These are phyloP conservation scores for Diceros bicornis DNA, from an alignment of 2,797 vertebrate species.

Conservation along the genomic window DNA sequence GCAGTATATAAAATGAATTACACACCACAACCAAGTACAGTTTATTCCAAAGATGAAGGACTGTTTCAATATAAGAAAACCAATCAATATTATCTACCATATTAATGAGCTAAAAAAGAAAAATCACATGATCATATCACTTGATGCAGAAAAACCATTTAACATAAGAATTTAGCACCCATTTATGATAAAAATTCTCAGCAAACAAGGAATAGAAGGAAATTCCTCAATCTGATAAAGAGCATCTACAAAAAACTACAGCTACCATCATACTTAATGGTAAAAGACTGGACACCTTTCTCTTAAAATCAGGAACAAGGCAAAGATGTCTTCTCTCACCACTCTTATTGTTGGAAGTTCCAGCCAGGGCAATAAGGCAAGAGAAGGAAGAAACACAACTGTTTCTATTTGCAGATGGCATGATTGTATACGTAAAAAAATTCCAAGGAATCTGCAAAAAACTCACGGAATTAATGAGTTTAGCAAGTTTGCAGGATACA, in stretches of 20 bases:
- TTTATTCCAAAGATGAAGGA: not conserved
- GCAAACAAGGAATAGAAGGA: not conserved
- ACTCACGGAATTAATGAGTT: not conserved
- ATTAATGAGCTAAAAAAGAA: conserved; percentile 37
- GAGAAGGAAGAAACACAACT: not conserved
- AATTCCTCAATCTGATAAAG: not conserved
- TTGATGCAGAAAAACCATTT: not conserved
- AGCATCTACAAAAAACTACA: not conserved
- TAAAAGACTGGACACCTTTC: not conserved
- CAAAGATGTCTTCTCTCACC: not conserved
- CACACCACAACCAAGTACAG: not conserved
- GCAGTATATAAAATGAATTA: not conserved
- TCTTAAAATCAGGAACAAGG: not conserved
- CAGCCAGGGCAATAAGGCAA: not conserved
- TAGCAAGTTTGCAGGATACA: not conserved
- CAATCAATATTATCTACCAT: not conserved
- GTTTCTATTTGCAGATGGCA: not conserved
- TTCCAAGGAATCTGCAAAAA: not conserved
- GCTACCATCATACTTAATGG: not conserved
- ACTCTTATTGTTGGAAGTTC: not conserved
- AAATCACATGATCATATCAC: not conserved
- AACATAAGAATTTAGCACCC: not conserved
- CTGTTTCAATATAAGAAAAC: not conserved
- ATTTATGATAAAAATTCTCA: not conserved
- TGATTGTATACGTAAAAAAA: not conserved